Conservation (phyloP, 2,797 vertebrate genomes). For the Periophthalmus magnuspinnatus region DNA sequence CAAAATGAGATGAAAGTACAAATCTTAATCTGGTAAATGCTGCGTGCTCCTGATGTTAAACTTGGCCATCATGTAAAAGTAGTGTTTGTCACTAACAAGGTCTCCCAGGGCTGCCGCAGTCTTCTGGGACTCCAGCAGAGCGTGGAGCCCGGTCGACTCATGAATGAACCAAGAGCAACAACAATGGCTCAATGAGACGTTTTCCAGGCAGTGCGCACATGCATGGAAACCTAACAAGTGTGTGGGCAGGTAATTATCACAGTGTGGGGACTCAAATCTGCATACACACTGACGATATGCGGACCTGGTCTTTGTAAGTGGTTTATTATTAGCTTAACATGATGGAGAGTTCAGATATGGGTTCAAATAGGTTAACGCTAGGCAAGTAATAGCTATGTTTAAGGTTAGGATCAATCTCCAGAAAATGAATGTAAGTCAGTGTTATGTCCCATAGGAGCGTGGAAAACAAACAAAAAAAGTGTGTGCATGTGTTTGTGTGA, state of each 20-base stretch:
- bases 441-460: background rate
- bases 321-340: background rate
- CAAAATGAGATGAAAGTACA: slow-evolving; percentile 1
- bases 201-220: slow-evolving; percentile 29
- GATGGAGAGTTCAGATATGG: background rate
- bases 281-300: background rate
- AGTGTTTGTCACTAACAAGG: slow-evolving; percentile 62
- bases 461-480: background rate
- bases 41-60: slow-evolving; percentile 26
- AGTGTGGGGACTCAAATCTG: background rate
- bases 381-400: background rate
- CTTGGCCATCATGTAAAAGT: slow-evolving; percentile 12
- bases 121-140: slow-evolving; percentile 54
- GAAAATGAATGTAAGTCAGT: background rate
- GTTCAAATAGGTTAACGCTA: background rate
- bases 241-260: background rate
- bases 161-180: slow-evolving; percentile 60
- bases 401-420: background rate
- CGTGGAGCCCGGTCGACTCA: slow-evolving; percentile 54
- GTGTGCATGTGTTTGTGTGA: background rate
- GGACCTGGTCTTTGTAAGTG: background rate
- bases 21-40: slow-evolving; percentile 13
- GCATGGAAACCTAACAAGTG: background rate
- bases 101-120: slow-evolving; percentile 41
- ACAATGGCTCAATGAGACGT: slow-evolving; percentile 33